These are phyloP conservation scores for Charaxes varanes DNA, from an alignment of 1,140 invertebrate genomes.

Conservation along the genomic window DNA sequence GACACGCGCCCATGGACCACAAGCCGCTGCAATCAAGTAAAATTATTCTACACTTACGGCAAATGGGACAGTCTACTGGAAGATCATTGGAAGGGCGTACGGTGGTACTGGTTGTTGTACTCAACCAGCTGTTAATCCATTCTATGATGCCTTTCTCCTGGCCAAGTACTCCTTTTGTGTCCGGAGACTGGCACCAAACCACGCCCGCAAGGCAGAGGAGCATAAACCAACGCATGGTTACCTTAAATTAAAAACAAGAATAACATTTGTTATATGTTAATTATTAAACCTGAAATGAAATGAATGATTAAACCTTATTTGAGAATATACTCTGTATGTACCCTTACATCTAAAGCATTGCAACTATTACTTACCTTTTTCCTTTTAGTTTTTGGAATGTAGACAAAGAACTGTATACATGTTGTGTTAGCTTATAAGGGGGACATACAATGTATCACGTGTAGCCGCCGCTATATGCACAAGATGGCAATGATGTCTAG, in stretches of 20 bases:
- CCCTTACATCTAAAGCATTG: no score
- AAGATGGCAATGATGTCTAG: no score
- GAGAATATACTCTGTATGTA: no score
- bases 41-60: conserved; percentile 30
- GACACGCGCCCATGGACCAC: no score
- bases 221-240: conserved; percentile 36
- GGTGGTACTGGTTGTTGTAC: conserved; percentile 16
- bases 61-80: conserved; percentile 43
- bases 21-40: not conserved
- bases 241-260: conserved; percentile 10
- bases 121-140: conserved; percentile 44
- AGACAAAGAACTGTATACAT: no score
- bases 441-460: no score
- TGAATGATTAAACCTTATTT: not conserved
- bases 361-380: no score
- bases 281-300: not conserved
- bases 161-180: conserved; percentile 9
- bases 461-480: no score
- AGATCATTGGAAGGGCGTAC: conserved; percentile 31
- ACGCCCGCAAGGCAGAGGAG: conserved; percentile 28
- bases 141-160: conserved; percentile 51
- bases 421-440: no score
- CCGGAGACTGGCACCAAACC: conserved; percentile 21
- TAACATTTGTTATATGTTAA: no score
- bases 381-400: no score